Evolutionary conservation across 2,113 vertebrate species (phyloP).

Genomic region (Coregonus clupeaformis): DNA sequence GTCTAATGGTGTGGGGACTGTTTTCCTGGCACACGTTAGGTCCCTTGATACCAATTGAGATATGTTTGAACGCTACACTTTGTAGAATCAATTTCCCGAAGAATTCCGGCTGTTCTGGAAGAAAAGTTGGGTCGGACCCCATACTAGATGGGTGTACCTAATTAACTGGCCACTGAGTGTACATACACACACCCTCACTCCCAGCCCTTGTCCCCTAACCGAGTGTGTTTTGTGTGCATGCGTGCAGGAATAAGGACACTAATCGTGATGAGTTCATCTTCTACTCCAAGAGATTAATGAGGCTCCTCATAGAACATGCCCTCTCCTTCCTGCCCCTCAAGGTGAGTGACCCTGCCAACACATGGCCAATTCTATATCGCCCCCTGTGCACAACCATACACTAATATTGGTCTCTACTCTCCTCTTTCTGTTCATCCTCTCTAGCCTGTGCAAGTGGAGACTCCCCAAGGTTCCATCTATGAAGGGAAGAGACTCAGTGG

Average conservation of each 20-base stretch:
- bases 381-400: not conserved
- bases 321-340: conserved; percentile 88
- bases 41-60: no score
- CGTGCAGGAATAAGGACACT: conserved; percentile 85
- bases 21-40: no score
- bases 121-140: no score
- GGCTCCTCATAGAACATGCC: conserved; percentile 86
- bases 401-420: not conserved
- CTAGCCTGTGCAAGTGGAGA: conserved; percentile 85
- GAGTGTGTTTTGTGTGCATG: not conserved
- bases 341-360: conserved; percentile 58
- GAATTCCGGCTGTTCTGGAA: no score
- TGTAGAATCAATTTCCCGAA: no score
- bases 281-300: conserved; percentile 92
- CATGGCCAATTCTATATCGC: not conserved
- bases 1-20: no score
- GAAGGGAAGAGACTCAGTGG: conserved; percentile 84
- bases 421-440: not conserved
- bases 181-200: not conserved
- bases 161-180: no score
- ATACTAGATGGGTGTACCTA: no score
- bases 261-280: conserved; percentile 91
- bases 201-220: not conserved
- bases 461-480: conserved; percentile 81
- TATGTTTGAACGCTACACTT: no score